Conservation (phyloP, 2,888 invertebrate species). For the Drepanosiphum platanoidis region DNA sequence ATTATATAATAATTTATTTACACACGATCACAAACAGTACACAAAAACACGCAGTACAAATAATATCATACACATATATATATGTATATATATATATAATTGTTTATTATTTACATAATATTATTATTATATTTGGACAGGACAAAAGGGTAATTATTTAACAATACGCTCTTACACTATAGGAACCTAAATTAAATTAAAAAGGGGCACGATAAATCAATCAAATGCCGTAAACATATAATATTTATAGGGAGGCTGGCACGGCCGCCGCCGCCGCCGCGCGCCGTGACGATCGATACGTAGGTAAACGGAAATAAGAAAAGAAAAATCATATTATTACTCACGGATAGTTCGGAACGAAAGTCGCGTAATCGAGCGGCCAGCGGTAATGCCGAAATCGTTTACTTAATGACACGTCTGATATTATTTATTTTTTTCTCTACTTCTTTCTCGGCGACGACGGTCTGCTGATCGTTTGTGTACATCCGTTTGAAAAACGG, state of each 20-base stretch:
- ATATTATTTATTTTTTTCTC: neutral
- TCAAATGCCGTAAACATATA: constrained; percentile 19
- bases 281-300: neutral
- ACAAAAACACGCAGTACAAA: constrained; percentile 59
- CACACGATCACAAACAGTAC: constrained; percentile 61
- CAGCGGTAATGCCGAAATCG: constrained; percentile 4
- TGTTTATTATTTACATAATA: constrained; percentile 40
- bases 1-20: constrained; percentile 50
- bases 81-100: constrained; percentile 11
- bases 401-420: constrained; percentile 1
- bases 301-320: too few relatives aligned
- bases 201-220: constrained; percentile 34
- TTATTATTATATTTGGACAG: constrained; percentile 53
- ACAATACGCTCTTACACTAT: constrained; percentile 53
- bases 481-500: neutral
- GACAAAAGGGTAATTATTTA: constrained; percentile 56
- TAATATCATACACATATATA: constrained; percentile 42
- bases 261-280: neutral
- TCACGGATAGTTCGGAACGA: neutral
- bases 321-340: neutral
- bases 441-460: neutral
- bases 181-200: constrained; percentile 60
- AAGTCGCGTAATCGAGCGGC: neutral
- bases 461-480: neutral
- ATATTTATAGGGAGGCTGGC: constrained; percentile 12